Base-by-base conservation (phyloP, 1,140 invertebrate species). In the Octopus bimaculoides region DNA sequence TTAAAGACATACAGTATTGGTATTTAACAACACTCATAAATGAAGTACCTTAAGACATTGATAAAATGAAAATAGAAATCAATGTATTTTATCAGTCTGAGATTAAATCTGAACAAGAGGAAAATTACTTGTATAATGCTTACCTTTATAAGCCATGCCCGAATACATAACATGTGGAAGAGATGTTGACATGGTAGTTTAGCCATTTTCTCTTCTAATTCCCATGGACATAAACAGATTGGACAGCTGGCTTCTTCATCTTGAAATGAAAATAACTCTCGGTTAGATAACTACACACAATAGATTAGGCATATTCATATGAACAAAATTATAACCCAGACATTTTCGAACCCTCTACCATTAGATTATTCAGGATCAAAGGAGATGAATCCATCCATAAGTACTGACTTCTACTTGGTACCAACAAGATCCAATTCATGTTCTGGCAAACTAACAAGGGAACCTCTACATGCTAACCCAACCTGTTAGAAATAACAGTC, bases 71-170 rank as follows among this genome's bases (percentile, higher is more conserved):
- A 74, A 9, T 74, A 9, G 17, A 52, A 20, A 20, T 74, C 20
- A 9, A 20, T 17, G 10, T 26, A 20, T 74, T 17, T 17, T n/a
- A 14, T 10, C 10, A 74, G 73, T 52, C 9, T 9, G 73, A 74
- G 73, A 66, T 12, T 14, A 66, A 66, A 66, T 14, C 20, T 9
- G 41, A 74, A 10, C 10, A 74, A 20, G 12, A 74, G 20, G 20
- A 20, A 10, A 74, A 9, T 20, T 20, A 17, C 20, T 17, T 14
- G 5, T n/a, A 82, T 41, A 61, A 77, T 54, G 53, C 55, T 74
- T 84, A 85, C 84, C 78, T 85, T 85, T 74, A 71, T 26, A 6
- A 85, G 77, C 83, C 84, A 85, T 9, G 82, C 84, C 55, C 81
- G 81, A 66, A 85, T 83, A 79, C 84, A 85, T n/a, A 85, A 61